Percentiles rank a stretch among this genome's conserved stretches.
phyloP scores from a whole-genome alignment of 2,113 vertebrate genomes.

The Penelope pileata region DNA sequence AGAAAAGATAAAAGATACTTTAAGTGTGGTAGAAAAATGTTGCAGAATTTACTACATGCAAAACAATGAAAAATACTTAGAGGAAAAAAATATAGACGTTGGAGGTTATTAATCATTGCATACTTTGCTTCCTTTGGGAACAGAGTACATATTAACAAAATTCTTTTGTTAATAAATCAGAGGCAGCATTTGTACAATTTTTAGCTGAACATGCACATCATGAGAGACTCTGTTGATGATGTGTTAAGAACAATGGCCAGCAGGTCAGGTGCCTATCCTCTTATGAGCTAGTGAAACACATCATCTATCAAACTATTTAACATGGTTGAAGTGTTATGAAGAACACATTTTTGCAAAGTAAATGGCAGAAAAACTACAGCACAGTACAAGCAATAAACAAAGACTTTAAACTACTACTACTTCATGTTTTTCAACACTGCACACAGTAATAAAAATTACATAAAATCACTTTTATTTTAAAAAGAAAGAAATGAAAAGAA shows the following conservation, averaged over 20 bases:
- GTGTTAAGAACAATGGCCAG: not conserved
- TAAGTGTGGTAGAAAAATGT: not conserved
- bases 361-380: not conserved
- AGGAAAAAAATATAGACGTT: not conserved
- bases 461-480: not conserved
- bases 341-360: not conserved
- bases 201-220: not conserved
- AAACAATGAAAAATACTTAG: not conserved
- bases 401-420: not conserved
- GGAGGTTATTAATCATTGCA: not conserved
- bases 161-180: slow-evolving; percentile 41
- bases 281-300: not conserved
- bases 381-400: not conserved
- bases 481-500: not conserved
- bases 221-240: not conserved
- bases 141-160: not conserved
- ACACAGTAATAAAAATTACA: not conserved
- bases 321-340: not conserved
- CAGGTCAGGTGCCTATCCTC: not conserved
- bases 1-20: not conserved
- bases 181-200: not conserved
- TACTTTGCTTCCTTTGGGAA: not conserved
- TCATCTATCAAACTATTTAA: slow-evolving; percentile 29
- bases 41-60: not conserved
- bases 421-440: not conserved